These are phyloP conservation scores for Teleopsis dalmanni DNA, from an alignment of 1,140 invertebrate species.

Conservation along the genomic window DNA sequence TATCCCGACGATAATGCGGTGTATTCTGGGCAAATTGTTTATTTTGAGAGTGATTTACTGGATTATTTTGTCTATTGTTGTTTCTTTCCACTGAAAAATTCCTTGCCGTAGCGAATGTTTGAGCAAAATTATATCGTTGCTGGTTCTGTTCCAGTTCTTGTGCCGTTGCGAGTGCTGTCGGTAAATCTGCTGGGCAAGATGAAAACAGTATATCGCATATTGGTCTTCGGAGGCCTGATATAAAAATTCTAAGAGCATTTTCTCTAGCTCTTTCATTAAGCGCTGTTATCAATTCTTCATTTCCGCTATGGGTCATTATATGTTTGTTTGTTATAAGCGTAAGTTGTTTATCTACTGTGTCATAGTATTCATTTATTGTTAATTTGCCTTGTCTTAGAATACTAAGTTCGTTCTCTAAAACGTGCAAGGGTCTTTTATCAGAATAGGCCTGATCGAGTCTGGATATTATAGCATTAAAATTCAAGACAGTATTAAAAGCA, in stretches of 20 bases:
- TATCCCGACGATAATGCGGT: too few relatives aligned
- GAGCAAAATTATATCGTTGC: constrained; percentile 14
- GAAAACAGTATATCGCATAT: constrained; percentile 13
- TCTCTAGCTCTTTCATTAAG: constrained; percentile 14
- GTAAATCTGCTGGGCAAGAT: constrained; percentile 12
- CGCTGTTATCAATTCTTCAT: constrained; percentile 1
- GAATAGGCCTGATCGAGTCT: constrained; percentile 16
- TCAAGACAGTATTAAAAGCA: constrained; percentile 16
- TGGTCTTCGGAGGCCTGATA: constrained; percentile 8
- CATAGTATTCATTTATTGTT: constrained; percentile 14
- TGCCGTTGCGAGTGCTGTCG: constrained; percentile 14
- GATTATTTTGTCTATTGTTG: background rate
- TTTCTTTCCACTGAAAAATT: background rate
- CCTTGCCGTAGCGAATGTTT: constrained; percentile 11
- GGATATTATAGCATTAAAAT: constrained; percentile 18
- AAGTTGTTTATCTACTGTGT: constrained; percentile 10
- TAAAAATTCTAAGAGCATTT: constrained; percentile 12
- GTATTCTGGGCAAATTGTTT: too few relatives aligned
- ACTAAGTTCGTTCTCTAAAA: constrained; percentile 16
- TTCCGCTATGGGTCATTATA: constrained; percentile 18
- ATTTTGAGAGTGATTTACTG: too few relatives aligned
- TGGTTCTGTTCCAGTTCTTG: constrained; percentile 19
- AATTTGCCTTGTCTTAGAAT: constrained; percentile 10
- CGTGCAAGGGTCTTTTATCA: constrained; percentile 17
- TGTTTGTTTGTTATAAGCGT: constrained; percentile 14